Base-by-base conservation (phyloP, 2,113 vertebrate genomes). In the Catagonus wagneri region DNA sequence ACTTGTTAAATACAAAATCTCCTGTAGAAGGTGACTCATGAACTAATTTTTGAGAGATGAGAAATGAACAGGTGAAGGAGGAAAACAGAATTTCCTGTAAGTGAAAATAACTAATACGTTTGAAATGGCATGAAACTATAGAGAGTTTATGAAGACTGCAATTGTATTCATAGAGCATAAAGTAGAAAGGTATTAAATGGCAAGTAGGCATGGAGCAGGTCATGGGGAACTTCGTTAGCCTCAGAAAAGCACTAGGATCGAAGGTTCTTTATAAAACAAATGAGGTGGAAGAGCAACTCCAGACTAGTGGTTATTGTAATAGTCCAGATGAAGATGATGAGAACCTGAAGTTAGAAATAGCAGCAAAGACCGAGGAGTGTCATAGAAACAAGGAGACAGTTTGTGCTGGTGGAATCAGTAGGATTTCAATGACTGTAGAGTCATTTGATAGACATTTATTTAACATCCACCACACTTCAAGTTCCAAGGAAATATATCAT, bases 31-130 rank as follows among this genome's bases (percentile, higher is more conserved):
- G 50, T 93, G 29, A 87, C 16, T 61, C 58, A 65, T 36, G 44
- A 83, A 92, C n/a, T 71, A 34, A 79, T 32, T 84, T 92, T 92
- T 72, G 56, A 66, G 50, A 76, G 66, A 91, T 60, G 15, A 90
- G 27, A 81, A 91, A 56, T 90, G 22, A 54, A 63, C 11, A 54
- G 14, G 20, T 19, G 2, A 83, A 76, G 23, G 17, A 92, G 29
- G 34, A 29, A 90, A 84, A 83, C 1, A 83, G 13, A 93, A 71
- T 69, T 86, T 76, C 39, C 52, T 23, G 1, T 68, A 93, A 20
- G 23, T 90, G 6, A 19, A 65, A 81, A 56, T 34, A 87, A 4
- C 36, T 83, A 84, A 95, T 44, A 75, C 58, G 20, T 2, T 66
- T 52, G 17, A 80, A 94, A 72, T 2, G 39, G 1, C 60, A 63